Percentiles rank a stretch among this genome's conserved stretches.
phyloP scores from a whole-genome alignment of 2,113 vertebrate species.

The Uropsilus gracilis region DNA sequence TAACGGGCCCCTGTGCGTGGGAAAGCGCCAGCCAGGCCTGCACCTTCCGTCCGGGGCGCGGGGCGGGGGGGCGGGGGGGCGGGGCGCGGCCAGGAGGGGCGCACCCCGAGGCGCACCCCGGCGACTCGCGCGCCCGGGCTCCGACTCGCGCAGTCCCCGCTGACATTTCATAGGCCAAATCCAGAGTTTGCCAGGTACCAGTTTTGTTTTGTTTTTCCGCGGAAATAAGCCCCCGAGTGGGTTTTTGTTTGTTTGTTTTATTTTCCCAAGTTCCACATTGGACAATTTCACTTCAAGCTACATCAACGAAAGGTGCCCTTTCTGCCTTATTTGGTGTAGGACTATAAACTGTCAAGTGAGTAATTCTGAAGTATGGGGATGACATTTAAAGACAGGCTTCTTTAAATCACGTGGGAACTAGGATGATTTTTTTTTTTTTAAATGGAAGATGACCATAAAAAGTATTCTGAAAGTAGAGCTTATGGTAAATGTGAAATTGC shows the following conservation, averaged over 20 bases:
- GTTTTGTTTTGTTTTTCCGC: conserved; percentile 21
- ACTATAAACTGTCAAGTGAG: not conserved
- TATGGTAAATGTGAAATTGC: conserved; percentile 8
- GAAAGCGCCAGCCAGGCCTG: conserved; percentile 16
- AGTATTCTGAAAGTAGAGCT: not conserved
- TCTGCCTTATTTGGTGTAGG: not conserved
- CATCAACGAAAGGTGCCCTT: not conserved
- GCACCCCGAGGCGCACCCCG: not conserved
- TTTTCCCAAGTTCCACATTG: conserved; percentile 25
- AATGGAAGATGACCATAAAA: not conserved
- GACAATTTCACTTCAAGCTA: not conserved
- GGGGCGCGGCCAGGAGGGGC: not conserved
- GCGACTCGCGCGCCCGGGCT: accelerated
- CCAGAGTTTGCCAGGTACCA: conserved; percentile 36
- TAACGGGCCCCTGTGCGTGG: conserved; percentile 68
- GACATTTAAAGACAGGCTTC: conserved; percentile 17
- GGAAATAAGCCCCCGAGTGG: not conserved
- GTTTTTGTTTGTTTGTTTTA: not conserved
- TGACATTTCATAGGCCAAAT: conserved; percentile 10
- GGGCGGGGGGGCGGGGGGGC: not conserved
- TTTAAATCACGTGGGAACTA: conserved; percentile 6
- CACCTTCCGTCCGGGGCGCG: not conserved
- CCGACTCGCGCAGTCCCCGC: not conserved
- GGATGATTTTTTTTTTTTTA: not conserved
- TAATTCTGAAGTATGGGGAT: not conserved